A percentile compares a stretch with the other conserved stretches of the same genome.
Conservation (phyloP, 2,797 vertebrate species). For the Caiman crocodilus region DNA sequence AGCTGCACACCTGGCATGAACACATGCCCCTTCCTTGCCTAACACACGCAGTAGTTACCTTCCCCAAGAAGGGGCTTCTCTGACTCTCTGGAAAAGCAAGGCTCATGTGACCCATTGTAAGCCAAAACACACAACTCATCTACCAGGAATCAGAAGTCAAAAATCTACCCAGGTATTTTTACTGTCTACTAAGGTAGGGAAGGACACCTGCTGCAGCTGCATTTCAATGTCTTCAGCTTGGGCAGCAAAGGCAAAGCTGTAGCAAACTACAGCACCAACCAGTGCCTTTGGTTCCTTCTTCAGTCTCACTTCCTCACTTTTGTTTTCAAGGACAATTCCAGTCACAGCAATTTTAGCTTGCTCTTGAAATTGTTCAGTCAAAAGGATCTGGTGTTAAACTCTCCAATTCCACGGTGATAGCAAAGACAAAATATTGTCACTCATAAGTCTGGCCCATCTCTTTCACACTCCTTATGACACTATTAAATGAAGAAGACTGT, state of each 20-base stretch:
- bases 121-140: neutral
- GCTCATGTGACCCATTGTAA: neutral
- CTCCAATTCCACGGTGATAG: neutral
- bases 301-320: neutral
- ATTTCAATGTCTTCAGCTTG: neutral
- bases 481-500: neutral
- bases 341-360: neutral
- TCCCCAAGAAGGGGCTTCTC: neutral
- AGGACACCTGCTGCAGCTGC: neutral
- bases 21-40: too few species aligned
- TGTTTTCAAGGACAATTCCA: neutral
- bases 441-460: neutral
- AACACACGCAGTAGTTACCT: neutral
- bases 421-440: neutral
- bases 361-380: neutral
- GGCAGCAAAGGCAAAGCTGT: neutral
- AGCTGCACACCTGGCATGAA: neutral
- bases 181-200: neutral
- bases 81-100: neutral
- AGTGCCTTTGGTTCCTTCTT: neutral
- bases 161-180: neutral
- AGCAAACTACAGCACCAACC: neutral
- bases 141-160: neutral
- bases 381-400: neutral
- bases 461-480: neutral